Evolutionary conservation across 2,113 vertebrate species (phyloP).

Genomic region (Odocoileus hemionus): DNA sequence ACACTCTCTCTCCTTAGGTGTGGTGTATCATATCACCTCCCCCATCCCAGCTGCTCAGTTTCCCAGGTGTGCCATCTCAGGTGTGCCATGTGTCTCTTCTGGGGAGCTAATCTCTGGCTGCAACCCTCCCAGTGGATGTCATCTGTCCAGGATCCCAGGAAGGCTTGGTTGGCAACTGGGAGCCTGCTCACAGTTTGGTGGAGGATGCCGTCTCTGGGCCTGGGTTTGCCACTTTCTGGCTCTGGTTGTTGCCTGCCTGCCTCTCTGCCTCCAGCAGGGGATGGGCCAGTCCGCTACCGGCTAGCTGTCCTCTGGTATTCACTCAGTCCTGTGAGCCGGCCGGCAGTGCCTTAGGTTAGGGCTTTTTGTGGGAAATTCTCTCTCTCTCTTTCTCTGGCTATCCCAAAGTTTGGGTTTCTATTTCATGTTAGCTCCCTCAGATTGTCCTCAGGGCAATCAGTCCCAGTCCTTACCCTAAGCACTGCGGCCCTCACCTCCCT

Average conservation of each 20-base stretch:
- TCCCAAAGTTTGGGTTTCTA: background rate
- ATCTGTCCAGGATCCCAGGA: background rate
- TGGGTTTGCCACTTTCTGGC: background rate
- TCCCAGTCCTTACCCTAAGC: background rate
- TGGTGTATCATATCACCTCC: background rate
- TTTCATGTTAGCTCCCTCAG: background rate
- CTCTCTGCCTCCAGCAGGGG: background rate
- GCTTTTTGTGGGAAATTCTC: accelerated
- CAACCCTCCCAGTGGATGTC: background rate
- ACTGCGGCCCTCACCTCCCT: accelerated
- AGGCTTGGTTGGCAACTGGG: background rate
- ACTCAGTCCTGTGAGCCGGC: background rate
- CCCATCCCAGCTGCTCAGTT: background rate
- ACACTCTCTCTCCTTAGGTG: background rate
- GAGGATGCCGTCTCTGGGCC: background rate
- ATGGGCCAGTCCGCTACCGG: accelerated
- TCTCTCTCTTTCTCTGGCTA: background rate
- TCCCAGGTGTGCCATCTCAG: accelerated
- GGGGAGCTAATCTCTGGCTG: background rate
- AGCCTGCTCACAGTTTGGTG: background rate
- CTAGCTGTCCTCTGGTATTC: background rate
- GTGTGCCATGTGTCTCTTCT: background rate
- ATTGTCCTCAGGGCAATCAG: background rate
- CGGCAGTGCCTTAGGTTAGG: background rate
- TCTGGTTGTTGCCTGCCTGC: background rate